Conservation (phyloP, 1,140 invertebrate genomes). For the Eciton burchellii region DNA sequence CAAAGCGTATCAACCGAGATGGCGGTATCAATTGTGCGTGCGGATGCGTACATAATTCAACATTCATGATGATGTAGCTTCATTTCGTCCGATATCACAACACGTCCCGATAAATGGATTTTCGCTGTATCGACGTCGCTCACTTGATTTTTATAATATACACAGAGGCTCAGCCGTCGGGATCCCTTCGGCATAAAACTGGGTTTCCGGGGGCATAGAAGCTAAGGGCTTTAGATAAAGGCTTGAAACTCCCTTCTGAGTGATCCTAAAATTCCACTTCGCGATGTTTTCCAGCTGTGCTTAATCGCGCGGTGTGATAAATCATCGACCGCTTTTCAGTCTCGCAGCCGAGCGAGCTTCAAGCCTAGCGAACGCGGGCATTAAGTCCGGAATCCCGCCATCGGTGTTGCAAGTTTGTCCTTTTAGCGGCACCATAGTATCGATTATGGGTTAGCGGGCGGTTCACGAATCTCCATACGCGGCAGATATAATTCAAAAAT, state of each 20-base stretch:
- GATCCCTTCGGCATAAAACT: too few relatives aligned
- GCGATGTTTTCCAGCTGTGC: slow-evolving; percentile 63
- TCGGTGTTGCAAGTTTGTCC: slow-evolving; percentile 31
- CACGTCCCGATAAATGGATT: background rate
- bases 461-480: slow-evolving; percentile 42
- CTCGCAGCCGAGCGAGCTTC: slow-evolving; percentile 38
- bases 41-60: background rate
- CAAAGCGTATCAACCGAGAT: too few relatives aligned
- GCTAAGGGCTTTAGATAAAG: too few relatives aligned
- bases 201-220: too few relatives aligned
- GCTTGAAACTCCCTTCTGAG: too few relatives aligned
- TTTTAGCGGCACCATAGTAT: slow-evolving; percentile 31
- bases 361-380: slow-evolving; percentile 55
- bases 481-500: slow-evolving; percentile 36
- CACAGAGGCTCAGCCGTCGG: too few relatives aligned
- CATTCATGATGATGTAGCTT: background rate
- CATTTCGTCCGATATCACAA: background rate
- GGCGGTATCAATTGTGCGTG: background rate
- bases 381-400: slow-evolving; percentile 67
- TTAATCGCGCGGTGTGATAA: slow-evolving; percentile 56
- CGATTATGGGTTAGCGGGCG: slow-evolving; percentile 45
- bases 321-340: slow-evolving; percentile 66
- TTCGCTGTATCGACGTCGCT: background rate
- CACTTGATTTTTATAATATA: slow-evolving; percentile 3
- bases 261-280: slow-evolving; percentile 65